Conservation (phyloP, 1,140 invertebrate species). For the Drosophila kepulauana region DNA sequence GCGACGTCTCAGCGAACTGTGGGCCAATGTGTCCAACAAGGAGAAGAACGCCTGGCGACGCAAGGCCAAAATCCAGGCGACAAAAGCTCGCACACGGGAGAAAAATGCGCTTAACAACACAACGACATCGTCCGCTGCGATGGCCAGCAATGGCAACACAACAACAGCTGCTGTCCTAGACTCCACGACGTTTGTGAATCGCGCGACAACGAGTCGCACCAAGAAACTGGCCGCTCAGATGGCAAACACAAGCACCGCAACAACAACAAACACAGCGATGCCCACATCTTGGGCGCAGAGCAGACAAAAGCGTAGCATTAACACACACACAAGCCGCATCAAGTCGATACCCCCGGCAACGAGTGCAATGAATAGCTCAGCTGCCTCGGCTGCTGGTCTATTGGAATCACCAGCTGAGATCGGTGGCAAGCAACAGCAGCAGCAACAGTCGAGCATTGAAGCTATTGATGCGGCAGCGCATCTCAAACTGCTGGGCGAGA, state of each 20-base stretch:
- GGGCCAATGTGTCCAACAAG: slow-evolving; percentile 89
- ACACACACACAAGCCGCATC: slow-evolving; percentile 1
- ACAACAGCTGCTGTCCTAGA: slow-evolving; percentile 23
- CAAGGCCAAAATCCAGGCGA: slow-evolving; percentile 86
- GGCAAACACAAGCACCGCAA: slow-evolving; percentile 42
- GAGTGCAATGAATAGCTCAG: neutral
- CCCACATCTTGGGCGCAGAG: slow-evolving; percentile 37
- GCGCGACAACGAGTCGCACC: slow-evolving; percentile 80
- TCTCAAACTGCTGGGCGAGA: slow-evolving; percentile 96
- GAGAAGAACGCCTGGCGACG: slow-evolving; percentile 86
- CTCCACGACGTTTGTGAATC: slow-evolving; percentile 58
- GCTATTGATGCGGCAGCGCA: slow-evolving; percentile 97
- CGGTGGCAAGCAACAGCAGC: neutral
- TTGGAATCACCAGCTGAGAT: neutral
- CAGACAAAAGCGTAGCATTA: slow-evolving; percentile 31
- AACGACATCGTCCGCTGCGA: neutral
- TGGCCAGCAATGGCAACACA: slow-evolving; percentile 48
- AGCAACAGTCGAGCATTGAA: slow-evolving; percentile 89
- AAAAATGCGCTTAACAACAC: slow-evolving; percentile 5
- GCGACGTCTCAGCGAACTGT: slow-evolving; percentile 92
- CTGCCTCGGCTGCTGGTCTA: no score
- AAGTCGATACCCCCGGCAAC: slow-evolving; percentile 9
- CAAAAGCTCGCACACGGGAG: slow-evolving; percentile 72
- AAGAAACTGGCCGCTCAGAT: slow-evolving; percentile 67
- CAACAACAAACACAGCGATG: slow-evolving; percentile 5